Conservation (phyloP, 2,113 vertebrate species). For the Rallus limicola region DNA sequence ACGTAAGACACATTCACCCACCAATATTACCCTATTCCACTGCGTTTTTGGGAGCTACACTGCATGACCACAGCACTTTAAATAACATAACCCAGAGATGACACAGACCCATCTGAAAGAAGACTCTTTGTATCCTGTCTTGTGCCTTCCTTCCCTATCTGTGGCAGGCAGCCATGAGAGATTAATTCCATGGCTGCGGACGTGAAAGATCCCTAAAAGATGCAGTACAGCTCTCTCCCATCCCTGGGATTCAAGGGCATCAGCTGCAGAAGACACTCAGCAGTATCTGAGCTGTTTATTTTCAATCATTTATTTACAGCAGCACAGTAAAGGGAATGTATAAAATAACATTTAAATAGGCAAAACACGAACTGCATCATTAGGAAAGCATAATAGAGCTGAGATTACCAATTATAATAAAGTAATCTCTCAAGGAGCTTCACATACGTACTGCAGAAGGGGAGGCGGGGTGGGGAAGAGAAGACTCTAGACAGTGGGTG, state of each 20-base stretch:
- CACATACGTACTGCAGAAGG: not conserved
- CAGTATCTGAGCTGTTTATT: not conserved
- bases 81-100: not conserved
- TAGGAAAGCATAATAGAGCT: constrained; percentile 47
- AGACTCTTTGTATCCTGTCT: not conserved
- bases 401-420: constrained; percentile 55
- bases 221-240: not conserved
- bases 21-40: not conserved
- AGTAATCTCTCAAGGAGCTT: constrained; percentile 49
- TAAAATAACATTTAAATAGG: constrained; percentile 44
- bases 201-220: not conserved
- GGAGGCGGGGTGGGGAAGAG: accelerated
- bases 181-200: not conserved
- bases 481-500: not conserved
- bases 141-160: not conserved
- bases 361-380: constrained; percentile 44
- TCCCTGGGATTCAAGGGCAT: not conserved
- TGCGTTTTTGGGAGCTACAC: accelerated
- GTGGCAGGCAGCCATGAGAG: not conserved
- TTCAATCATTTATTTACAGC: constrained; percentile 32
- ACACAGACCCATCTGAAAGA: not conserved
- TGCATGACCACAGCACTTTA: not conserved
- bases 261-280: not conserved
- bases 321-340: not conserved
- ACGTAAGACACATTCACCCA: accelerated